Base-by-base conservation (phyloP, 2,888 invertebrate species). In the Piscicola geometra region DNA sequence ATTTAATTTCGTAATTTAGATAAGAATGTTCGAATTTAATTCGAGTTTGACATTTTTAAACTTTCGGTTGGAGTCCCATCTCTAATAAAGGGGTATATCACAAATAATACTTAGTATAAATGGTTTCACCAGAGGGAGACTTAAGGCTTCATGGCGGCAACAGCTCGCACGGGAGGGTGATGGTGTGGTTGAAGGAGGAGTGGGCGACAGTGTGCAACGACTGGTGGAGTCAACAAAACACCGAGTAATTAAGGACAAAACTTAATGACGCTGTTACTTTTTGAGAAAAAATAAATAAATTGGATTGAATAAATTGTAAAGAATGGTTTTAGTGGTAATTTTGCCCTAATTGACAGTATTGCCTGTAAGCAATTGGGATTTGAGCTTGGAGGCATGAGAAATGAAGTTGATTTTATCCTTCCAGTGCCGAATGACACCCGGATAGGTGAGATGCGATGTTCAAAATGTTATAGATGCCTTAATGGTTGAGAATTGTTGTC, bases 191-290 rank as follows among this genome's bases (percentile, higher is more conserved):
- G 60, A 21, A 25, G 60, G 60, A 56, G 60, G 60, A 56, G 60
- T 56, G 60, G 60, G 60, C 60, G 5, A 56, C n/a, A 18, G 60
- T 56, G 60, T 56, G 60, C 25, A 56, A n/a, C n/a, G 60, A 56
- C 60, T 56, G 60, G 60, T 56, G 60, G 60, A 56, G 25, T 5
- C 60, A 18, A 21, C 15, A 56, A 56, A 56, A 56, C 25, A 25
- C 60, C 25, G n/a, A 25, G 60, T 56, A 18, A 21, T 9, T 56
- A n/a, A n/a, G 41, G 41, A 41, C 41, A 41, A 41, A 41, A 41
- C 41, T 41, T 41, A 9, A n/a, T n/a, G n/a, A n/a, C n/a, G n/a
- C n/a, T n/a, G n/a, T n/a, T n/a, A n/a, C n/a, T n/a, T n/a, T n/a
- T n/a, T n/a, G n/a, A n/a, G n/a, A n/a, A n/a, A n/a, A n/a, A n/a